These are phyloP conservation scores for Morbakka virulenta DNA, from an alignment of 30 jellyfish, hydroid and myxozoan species.

Conservation along the genomic window DNA sequence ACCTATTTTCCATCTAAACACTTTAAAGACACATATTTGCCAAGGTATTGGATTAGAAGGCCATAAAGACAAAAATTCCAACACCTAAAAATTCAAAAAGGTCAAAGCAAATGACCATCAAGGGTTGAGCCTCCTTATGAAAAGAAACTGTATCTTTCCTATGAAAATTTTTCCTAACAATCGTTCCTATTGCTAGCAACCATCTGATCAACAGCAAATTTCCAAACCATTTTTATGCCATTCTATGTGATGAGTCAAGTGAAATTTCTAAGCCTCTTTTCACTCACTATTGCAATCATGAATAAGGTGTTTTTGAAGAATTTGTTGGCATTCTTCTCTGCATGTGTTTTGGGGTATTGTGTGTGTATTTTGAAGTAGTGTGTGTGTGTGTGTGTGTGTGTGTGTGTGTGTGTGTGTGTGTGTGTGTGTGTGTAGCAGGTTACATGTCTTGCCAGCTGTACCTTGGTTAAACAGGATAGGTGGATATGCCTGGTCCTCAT, in stretches of 20 bases:
- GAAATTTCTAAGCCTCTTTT: neutral
- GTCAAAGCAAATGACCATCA: conserved; percentile 15
- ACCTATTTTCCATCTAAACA: conserved; percentile 14
- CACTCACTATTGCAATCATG: neutral
- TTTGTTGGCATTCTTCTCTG: conserved; percentile 31
- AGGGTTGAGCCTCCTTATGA: conserved; percentile 32
- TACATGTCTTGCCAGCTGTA: too few species aligned
- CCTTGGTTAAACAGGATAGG: too few species aligned
- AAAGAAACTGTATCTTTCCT: conserved; percentile 6
- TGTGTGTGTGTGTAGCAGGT: too few species aligned
- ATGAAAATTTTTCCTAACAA: neutral
- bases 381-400: too few species aligned
- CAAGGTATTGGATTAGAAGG: conserved; percentile 31
- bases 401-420: too few species aligned
- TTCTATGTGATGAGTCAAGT: neutral
- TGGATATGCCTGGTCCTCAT: too few species aligned
- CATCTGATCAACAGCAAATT: neutral
- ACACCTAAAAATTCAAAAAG: conserved; percentile 22
- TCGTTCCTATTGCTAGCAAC: neutral
- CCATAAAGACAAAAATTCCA: conserved; percentile 26
- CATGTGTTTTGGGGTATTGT: too few species aligned
- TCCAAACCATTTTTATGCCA: neutral
- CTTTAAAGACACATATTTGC: conserved; percentile 26
- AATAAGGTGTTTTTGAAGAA: conserved; percentile 18
- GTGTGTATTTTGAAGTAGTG: too few species aligned